A percentile compares a stretch with the other conserved stretches of the same genome.
phyloP scores from a whole-genome alignment of 2,888 invertebrate species.

The Scaptomyza caliginosa region DNA sequence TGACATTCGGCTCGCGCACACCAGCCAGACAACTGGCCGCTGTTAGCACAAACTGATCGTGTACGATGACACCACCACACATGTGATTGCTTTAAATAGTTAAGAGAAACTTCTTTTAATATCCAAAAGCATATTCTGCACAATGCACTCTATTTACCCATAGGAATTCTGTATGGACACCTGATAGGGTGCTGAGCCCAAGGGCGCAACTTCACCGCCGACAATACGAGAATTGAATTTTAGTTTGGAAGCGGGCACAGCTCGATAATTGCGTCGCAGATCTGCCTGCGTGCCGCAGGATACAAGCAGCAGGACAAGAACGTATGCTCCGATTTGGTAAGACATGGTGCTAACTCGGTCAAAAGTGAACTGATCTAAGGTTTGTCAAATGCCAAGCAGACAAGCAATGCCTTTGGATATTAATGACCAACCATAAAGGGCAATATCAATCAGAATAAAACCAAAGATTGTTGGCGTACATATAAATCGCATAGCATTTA shows the following conservation, averaged over 20 bases:
- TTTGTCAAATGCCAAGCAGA: conserved; percentile 25
- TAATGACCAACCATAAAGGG: conserved; percentile 56
- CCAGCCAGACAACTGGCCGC: conserved; percentile 82
- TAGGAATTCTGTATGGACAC: conserved; percentile 79
- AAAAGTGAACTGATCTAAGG: conserved; percentile 54
- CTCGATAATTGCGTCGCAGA: conserved; percentile 31
- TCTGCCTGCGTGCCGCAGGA: conserved; percentile 41
- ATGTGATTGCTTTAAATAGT: conserved; percentile 76
- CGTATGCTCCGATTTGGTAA: conserved; percentile 28
- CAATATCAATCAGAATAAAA: conserved; percentile 54
- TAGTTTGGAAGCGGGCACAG: conserved; percentile 10
- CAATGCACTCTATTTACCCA: conserved; percentile 40
- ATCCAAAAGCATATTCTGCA: no score
- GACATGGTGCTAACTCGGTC: conserved; percentile 53
- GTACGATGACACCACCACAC: conserved; percentile 81
- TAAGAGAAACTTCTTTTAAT: no score
- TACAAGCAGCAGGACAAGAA: conserved; percentile 18
- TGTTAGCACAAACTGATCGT: conserved; percentile 77
- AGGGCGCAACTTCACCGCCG: conserved; percentile 67
- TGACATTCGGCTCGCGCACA: conserved; percentile 62
- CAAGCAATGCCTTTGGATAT: conserved; percentile 54
- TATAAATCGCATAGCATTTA: conserved; percentile 65
- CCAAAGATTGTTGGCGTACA: conserved; percentile 5
- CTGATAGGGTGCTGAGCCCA: conserved; percentile 79
- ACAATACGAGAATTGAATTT: conserved; percentile 60